Evolutionary conservation across 2,888 invertebrate species (phyloP), one percentile per base, ranked within the genome.

Genomic region (Coelopa pilipes): DNA sequence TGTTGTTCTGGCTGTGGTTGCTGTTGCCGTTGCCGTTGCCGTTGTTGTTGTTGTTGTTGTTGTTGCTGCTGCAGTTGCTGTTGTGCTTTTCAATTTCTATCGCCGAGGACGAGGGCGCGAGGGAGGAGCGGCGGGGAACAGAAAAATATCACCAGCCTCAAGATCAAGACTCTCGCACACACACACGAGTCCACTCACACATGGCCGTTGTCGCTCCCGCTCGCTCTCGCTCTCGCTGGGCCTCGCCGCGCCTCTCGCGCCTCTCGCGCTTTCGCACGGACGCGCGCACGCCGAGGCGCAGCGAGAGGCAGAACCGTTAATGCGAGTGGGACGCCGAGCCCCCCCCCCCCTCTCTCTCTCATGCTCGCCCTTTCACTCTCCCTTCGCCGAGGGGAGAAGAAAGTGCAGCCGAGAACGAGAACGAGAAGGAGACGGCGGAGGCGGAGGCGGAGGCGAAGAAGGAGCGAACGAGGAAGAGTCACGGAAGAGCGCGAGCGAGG

Each of bases 51-150:
- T 57, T 65, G 55, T 59, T 76, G 67, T 63, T 57, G 17, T 72
- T 71, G 60, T 79, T 55, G 63, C 73, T 17, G 69, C 53, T 70
- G 59, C 66, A 57, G 67, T 70, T 73, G 24, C 70, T 73, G 72
- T 80, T 82, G 82, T 81, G 80, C 82, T 84, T 83, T 83, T 84
- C 83, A 84, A 83, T 83, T 84, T 83, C 84, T 83, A 83, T 83
- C 81, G 60, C 74, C 75, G 73, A 53, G 17, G 45, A 45, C 49
- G 13, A 49, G 49, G 13, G 49, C 13, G 49, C 49, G 13, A 49
- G 49, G 10, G 13, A 49, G n/a, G 24, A 67, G 10, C 21, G 55
- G 46, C 21, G 17, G 49, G 13, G 45, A 72, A 9, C 45, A 47
- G 57, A 70, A 66, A 65, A 60, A 55, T 72, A 75, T 81, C 80